Evolutionary conservation across 2,797 vertebrate species (phyloP), one percentile per base, ranked within the genome.

Genomic region (Falco berigora): DNA sequence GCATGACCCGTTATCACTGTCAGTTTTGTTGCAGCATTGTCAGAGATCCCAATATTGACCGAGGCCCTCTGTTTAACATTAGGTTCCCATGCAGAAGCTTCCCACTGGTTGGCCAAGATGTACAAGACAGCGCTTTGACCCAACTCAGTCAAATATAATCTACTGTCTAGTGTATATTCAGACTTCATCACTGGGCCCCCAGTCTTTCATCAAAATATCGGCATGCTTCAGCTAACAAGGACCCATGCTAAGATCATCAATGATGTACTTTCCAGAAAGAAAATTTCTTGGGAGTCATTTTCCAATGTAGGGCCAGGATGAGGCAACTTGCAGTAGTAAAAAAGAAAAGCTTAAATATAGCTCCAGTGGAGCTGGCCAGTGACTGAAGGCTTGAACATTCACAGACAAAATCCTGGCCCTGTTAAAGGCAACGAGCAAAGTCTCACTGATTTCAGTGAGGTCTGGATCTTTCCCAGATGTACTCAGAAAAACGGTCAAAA

Each of bases 281-380:
- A 92, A 92, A 83, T 88, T 94, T 93, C 81, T 75, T 91, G 95
- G 73, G 88, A 95, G 64, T 86, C 38, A 47, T 91, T 89, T 83
- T 87, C 62, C 24, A 63, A 53, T 32, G 42, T 23, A 50, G 58
- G 42, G 53, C 88, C 93, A 95, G 58, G 40, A 90, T 80, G 84
- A 95, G 66, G 75, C 53, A 96, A 92, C 72, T 55, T 83, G 81
- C 30, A 66, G 72, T 59, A 92, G 77, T 87, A 34, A 87, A 91
- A 79, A 80, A 47, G 22, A 85, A 86, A 82, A 79, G 36, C 24
- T 95, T 81, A 91, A 91, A 91, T 64, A 64, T 55, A 87, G 61
- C 30, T 89, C 23, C 18, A 24, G 36, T 62, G 61, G 27, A 96
- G 42, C 58, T 77, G 78, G 84, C 68, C 62, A 90, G 66, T 91